A percentile compares a stretch with the other conserved stretches of the same genome.
Evolutionary conservation across 2,888 invertebrate genomes (phyloP).

Genomic region (Ametastegia equiseti): DNA sequence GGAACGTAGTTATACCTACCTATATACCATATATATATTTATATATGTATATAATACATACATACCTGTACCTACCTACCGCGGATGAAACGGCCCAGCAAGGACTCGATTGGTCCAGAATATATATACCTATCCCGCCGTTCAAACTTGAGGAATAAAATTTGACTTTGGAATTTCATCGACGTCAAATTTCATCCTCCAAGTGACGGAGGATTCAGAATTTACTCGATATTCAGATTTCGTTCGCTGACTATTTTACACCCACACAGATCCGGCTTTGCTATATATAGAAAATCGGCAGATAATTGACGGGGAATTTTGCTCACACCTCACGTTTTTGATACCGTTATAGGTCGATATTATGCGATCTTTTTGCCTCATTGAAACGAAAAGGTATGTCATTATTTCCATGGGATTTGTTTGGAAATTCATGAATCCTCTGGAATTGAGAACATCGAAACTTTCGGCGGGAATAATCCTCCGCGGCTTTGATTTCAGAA

Average conservation of each 20-base stretch:
- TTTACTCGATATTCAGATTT: conserved; percentile 12
- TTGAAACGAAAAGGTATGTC: too few species aligned
- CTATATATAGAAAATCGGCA: background rate
- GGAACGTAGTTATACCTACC: background rate
- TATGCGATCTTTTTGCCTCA: too few species aligned
- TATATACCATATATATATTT: background rate
- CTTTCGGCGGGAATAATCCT: too few species aligned
- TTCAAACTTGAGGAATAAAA: conserved; percentile 8
- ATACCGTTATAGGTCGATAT: too few species aligned
- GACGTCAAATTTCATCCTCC: background rate
- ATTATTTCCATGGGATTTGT: too few species aligned
- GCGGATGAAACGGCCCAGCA: background rate
- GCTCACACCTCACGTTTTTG: too few species aligned
- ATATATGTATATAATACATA: background rate
- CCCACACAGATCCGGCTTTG: background rate
- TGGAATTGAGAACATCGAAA: too few species aligned
- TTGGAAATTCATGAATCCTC: too few species aligned
- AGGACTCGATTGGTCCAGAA: background rate
- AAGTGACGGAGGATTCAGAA: background rate
- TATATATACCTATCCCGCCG: background rate
- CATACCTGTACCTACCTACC: too few species aligned
- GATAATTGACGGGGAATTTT: background rate
- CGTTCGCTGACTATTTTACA: background rate
- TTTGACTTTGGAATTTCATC: conserved; percentile 22
- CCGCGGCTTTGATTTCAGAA: too few species aligned